Percentiles rank a stretch among this genome's conserved stretches.
Conservation (phyloP, 2,797 vertebrate genomes). For the Poeciliopsis infans region DNA sequence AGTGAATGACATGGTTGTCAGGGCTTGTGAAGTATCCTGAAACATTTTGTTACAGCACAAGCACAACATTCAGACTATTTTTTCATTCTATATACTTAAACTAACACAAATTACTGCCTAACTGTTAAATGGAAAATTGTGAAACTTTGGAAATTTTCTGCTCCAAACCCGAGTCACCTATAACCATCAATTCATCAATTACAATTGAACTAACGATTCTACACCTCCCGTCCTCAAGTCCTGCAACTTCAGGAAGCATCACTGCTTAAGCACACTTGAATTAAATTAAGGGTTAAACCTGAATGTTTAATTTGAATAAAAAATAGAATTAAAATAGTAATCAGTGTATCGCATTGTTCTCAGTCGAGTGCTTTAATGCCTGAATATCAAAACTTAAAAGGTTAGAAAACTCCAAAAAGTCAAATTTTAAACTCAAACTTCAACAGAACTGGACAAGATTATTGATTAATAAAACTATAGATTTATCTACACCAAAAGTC, state of each 20-base stretch:
- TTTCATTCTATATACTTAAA: not conserved
- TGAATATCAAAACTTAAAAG: not conserved
- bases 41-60: not conserved
- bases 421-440: slow-evolving; percentile 17
- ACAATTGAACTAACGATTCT: not conserved
- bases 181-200: not conserved
- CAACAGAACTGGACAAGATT: slow-evolving; percentile 42
- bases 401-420: not conserved
- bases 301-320: not conserved
- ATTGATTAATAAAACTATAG: slow-evolving; percentile 44
- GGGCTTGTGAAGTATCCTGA: not conserved
- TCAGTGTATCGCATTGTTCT: not conserved
- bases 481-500: slow-evolving; percentile 26
- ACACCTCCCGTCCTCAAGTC: not conserved
- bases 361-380: not conserved
- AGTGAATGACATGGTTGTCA: not conserved
- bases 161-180: not conserved
- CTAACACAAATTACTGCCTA: not conserved
- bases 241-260: not conserved
- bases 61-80: not conserved
- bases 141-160: not conserved
- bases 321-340: not conserved
- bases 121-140: not conserved
- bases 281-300: not conserved
- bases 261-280: not conserved